These are phyloP conservation scores for Gerris buenoi DNA, from an alignment of 1,140 invertebrate genomes.

Conservation along the genomic window DNA sequence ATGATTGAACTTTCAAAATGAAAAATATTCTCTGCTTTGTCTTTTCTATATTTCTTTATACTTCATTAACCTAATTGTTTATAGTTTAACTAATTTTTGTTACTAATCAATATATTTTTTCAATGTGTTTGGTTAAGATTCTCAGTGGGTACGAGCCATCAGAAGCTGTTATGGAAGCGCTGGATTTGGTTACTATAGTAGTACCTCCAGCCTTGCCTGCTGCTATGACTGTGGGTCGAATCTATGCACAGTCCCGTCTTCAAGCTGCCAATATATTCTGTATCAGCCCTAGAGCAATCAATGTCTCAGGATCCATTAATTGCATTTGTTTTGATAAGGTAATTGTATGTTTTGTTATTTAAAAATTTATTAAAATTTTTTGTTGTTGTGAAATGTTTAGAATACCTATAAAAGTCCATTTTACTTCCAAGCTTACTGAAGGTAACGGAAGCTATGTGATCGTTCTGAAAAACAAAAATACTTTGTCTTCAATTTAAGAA, in stretches of 20 bases:
- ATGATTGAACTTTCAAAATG: too few relatives aligned
- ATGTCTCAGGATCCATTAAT: conserved; percentile 77
- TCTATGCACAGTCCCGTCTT: conserved; percentile 67
- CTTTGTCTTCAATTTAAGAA: too few relatives aligned
- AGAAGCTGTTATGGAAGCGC: conserved; percentile 36
- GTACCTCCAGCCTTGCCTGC: conserved; percentile 86
- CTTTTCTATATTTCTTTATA: neutral
- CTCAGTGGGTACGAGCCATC: conserved; percentile 25
- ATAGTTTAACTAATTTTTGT: too few relatives aligned
- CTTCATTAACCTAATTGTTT: neutral
- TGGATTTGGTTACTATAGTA: conserved; percentile 89
- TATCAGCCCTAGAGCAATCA: conserved; percentile 77
- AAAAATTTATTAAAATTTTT: too few relatives aligned
- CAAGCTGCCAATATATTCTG: conserved; percentile 67
- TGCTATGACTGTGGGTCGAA: conserved; percentile 79
- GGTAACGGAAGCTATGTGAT: too few relatives aligned
- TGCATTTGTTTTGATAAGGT: conserved; percentile 92
- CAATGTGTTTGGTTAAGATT: neutral
- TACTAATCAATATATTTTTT: too few relatives aligned
- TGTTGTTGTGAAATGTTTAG: too few relatives aligned
- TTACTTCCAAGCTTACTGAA: too few relatives aligned
- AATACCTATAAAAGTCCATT: too few relatives aligned
- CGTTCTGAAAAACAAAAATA: too few relatives aligned
- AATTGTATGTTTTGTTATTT: conserved; percentile 15
- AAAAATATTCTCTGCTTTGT: too few relatives aligned